These are phyloP conservation scores for Cyphomyrus plagiostoma DNA, from an alignment of 2,113 vertebrate species.

Conservation along the genomic window DNA sequence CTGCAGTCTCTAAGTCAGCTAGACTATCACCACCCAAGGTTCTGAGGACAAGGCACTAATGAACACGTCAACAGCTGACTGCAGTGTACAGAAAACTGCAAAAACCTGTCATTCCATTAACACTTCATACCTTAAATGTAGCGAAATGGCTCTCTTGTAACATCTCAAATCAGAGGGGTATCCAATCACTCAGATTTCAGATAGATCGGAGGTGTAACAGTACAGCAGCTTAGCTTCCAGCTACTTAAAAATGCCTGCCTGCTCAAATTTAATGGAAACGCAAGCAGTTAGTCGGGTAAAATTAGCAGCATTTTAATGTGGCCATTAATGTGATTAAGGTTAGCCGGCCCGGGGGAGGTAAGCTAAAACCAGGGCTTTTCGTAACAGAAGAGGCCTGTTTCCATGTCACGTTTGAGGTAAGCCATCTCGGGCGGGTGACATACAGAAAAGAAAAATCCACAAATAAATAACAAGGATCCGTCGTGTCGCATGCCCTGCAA, in stretches of 20 bases:
- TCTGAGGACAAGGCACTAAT: background rate
- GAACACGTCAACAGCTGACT: background rate
- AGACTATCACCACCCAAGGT: background rate
- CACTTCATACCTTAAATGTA: background rate
- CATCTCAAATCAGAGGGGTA: background rate
- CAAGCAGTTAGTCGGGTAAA: conserved; percentile 62
- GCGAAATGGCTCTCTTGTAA: background rate
- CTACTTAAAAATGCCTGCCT: conserved; percentile 47
- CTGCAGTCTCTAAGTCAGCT: background rate
- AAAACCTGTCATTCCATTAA: background rate
- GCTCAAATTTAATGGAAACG: conserved; percentile 64
- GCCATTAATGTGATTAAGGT: conserved; percentile 73
- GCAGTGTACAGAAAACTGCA: background rate
- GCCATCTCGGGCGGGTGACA: conserved; percentile 14
- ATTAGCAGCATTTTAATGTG: conserved; percentile 66
- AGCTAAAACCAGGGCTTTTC: conserved; percentile 52
- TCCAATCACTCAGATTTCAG: background rate
- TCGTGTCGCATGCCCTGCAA: conserved; percentile 54
- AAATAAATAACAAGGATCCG: conserved; percentile 68
- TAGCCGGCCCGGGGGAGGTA: conserved; percentile 63
- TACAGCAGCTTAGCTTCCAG: conserved; percentile 40
- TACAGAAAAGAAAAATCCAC: conserved; percentile 47
- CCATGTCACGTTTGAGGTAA: conserved; percentile 58
- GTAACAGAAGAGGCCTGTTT: conserved; percentile 56
- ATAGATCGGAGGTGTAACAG: conserved; percentile 22